Percentiles rank a stretch among this genome's conserved stretches.
These are phyloP conservation scores for Bursaphelenchus mucronatus DNA, from an alignment of 1,140 invertebrate species.

Conservation along the genomic window DNA sequence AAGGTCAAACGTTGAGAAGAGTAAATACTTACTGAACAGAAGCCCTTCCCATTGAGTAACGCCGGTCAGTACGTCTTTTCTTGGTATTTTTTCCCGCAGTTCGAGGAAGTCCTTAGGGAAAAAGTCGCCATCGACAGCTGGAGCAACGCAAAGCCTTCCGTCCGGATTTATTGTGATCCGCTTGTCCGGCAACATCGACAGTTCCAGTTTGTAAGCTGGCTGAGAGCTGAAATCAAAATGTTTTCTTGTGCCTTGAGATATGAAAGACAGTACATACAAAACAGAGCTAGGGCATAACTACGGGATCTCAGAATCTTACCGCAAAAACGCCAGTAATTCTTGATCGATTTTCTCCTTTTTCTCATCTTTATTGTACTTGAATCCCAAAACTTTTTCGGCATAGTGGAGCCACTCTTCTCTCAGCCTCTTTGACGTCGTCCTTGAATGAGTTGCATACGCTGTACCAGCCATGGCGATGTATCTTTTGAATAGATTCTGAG, in stretches of 20 bases:
- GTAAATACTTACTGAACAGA: slow-evolving; percentile 41
- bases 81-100: slow-evolving; percentile 43
- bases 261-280: too few relatives aligned
- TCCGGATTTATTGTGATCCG: neutral
- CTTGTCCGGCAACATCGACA: too few relatives aligned
- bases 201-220: too few relatives aligned
- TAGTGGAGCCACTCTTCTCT: too few relatives aligned
- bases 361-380: too few relatives aligned
- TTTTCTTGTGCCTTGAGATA: too few relatives aligned
- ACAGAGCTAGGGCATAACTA: too few relatives aligned
- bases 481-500: slow-evolving; percentile 38
- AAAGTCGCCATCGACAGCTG: slow-evolving; percentile 38
- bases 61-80: slow-evolving; percentile 41
- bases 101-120: slow-evolving; percentile 44
- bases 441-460: too few relatives aligned
- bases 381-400: too few relatives aligned
- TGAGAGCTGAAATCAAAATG: too few relatives aligned
- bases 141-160: slow-evolving; percentile 1
- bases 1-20: neutral
- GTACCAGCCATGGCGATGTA: slow-evolving; percentile 29
- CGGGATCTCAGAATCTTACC: neutral
- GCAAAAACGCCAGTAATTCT: slow-evolving; percentile 21
- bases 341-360: slow-evolving; percentile 14
- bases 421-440: too few relatives aligned
- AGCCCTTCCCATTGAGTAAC: slow-evolving; percentile 45